Evolutionary conservation across 1,140 invertebrate genomes (phyloP), one percentile per base, ranked within the genome.

Genomic region (Steinernema feltiae): DNA sequence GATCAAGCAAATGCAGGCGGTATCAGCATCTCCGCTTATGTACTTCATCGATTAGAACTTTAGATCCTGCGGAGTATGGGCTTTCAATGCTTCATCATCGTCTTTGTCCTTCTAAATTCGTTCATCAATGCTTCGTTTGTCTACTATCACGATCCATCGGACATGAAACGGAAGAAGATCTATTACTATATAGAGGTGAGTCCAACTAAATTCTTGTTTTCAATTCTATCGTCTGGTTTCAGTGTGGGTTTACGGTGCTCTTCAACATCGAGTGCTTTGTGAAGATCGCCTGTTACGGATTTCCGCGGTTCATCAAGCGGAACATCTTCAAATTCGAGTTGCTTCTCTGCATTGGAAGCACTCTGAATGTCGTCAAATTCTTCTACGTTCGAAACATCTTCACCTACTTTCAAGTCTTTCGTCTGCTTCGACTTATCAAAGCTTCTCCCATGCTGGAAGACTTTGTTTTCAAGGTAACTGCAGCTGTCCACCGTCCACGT

Each of bases 251-350:
- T 88, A 78, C 97, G 0, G 90, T 96, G 70, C 91, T 99, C 78
- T 91, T 99, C 81, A 92, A 97, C 84, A 88, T 98, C 69, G 97
- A 99, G 89, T 94, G 93, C 0, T 82, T 98, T 0, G 94, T 99
- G 82, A 99, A 99, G 89, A 93, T 99, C 80, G 97, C 94, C 91
- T 98, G 95, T 87, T 89, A 98, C 32, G 95, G 96, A 1, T 94
- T 95, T 88, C 90, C 91, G 77, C 93, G 93, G 24, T 99, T 98
- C 86, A 93, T 93, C 85, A 92, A 93, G 83, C 93, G 97, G 86
- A 95, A 95, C 0, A 93, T 97, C 76, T 96, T 98, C 87, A 99
- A 98, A 87, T 98, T 99, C 89, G 97, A 99, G 88, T 87, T 99
- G 35, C 88, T 98, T 1, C 87, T 99, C 31, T 92, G 93, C 21